Evolutionary conservation across 1,140 invertebrate species (phyloP).

Genomic region (Nylanderia fulva): DNA sequence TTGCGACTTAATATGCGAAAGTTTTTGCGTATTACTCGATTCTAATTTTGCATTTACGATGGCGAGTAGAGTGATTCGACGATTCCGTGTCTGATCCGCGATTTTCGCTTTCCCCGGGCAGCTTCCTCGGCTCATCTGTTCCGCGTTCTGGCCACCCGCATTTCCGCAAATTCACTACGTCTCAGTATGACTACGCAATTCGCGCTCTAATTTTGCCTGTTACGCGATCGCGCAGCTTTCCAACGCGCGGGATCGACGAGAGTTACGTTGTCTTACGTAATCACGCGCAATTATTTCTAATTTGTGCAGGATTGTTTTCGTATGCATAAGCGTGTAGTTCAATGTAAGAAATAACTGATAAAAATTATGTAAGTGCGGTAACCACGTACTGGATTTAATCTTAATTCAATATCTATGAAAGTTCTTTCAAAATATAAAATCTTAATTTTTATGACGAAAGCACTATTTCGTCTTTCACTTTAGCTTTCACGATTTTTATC

Average conservation of each 20-base stretch:
- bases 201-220: background rate
- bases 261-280: slow-evolving; percentile 26
- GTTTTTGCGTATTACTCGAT: background rate
- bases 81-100: slow-evolving; percentile 3
- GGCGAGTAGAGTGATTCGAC: slow-evolving; percentile 10
- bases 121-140: background rate
- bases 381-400: background rate
- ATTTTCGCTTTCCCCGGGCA: slow-evolving; percentile 3
- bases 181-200: background rate
- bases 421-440: background rate
- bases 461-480: background rate
- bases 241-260: background rate
- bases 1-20: slow-evolving; percentile 10
- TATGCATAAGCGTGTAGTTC: background rate
- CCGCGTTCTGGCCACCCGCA: background rate
- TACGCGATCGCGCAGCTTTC: slow-evolving; percentile 27
- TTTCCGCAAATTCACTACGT: background rate
- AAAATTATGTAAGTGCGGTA: background rate
- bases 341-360: background rate
- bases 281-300: background rate
- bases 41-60: slow-evolving; percentile 6
- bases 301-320: background rate
- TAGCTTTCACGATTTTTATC: background rate
- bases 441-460: background rate
- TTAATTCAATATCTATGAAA: background rate